These are phyloP conservation scores for Halichondria panicea DNA, from an alignment of 37 sponge, comb jelly and placozoan genomes.

Conservation along the genomic window DNA sequence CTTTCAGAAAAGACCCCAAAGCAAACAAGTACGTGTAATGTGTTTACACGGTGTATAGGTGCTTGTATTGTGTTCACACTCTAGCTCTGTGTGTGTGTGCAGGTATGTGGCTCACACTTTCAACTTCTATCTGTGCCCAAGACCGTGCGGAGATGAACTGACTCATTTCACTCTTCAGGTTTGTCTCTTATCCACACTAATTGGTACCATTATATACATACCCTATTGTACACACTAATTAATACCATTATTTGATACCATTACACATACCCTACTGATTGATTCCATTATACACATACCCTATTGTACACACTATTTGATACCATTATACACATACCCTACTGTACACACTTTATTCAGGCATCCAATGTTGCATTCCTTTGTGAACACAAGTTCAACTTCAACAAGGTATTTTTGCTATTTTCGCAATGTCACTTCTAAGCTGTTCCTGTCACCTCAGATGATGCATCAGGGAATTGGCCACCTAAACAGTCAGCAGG, in stretches of 20 bases:
- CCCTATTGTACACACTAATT: no score
- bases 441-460: no score
- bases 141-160: no score
- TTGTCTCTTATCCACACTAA: background rate
- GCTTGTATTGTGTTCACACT: background rate
- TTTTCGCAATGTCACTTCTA: background rate
- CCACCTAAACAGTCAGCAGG: constrained; percentile 55
- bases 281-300: no score
- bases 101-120: constrained; percentile 58
- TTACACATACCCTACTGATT: no score
- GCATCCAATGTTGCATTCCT: constrained; percentile 66
- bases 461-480: constrained; percentile 65
- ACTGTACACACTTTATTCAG: constrained; percentile 14
- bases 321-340: no score
- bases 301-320: no score
- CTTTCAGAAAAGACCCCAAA: constrained; percentile 45
- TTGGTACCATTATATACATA: no score
- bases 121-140: constrained; percentile 65
- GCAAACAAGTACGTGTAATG: constrained; percentile 13
- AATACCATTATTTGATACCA: no score
- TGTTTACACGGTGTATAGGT: no score
- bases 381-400: constrained; percentile 62
- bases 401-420: constrained; percentile 45
- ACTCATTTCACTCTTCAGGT: no score
- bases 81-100: background rate